Percentiles rank a stretch among this genome's conserved stretches.
Conservation (phyloP, 2,888 invertebrate genomes). For the Tipula helvola region DNA sequence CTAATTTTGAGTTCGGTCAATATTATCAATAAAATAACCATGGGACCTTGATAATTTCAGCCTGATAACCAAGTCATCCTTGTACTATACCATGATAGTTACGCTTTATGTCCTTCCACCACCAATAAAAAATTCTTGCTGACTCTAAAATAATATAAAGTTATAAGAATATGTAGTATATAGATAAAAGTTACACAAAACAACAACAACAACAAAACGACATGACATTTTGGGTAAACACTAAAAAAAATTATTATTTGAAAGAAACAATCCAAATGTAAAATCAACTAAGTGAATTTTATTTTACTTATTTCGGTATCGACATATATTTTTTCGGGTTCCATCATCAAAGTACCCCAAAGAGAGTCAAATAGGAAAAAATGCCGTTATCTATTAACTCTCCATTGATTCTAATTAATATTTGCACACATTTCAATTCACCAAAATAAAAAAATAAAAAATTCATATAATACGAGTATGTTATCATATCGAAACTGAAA, state of each 20-base stretch:
- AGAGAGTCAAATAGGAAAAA: not conserved
- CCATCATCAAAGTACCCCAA: not conserved
- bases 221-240: not conserved
- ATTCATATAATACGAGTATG: not conserved
- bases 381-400: not conserved
- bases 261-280: not conserved
- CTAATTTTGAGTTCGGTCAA: too few relatives aligned
- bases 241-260: not conserved
- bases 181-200: not conserved
- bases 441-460: not conserved
- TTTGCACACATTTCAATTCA: not conserved
- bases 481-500: not conserved
- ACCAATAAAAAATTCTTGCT: not conserved
- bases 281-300: not conserved
- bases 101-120: too few relatives aligned
- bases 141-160: not conserved
- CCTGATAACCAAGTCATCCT: too few relatives aligned
- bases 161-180: not conserved
- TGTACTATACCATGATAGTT: too few relatives aligned
- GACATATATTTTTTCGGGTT: not conserved
- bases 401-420: not conserved
- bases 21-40: too few relatives aligned
- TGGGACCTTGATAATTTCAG: too few relatives aligned
- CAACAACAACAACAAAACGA: not conserved
- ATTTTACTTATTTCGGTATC: not conserved